Evolutionary conservation across 2,797 vertebrate genomes (phyloP), one percentile per base, ranked within the genome.

Genomic region (Eospalax fontanierii): DNA sequence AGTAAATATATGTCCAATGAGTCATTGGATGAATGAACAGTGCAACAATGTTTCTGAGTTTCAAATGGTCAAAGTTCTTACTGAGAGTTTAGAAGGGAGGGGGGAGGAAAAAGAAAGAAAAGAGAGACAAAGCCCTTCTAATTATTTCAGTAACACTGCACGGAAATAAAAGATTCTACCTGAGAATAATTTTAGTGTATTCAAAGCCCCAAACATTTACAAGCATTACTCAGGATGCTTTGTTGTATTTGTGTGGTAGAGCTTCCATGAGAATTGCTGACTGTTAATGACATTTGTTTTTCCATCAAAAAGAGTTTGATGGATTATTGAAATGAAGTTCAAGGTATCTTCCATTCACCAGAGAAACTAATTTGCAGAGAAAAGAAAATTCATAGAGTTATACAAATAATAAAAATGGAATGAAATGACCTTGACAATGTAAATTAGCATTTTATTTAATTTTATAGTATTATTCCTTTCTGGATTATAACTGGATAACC

Each of bases 211-310:
- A 92, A 80, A 81, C 16, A 16, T 50, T 57, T 33, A 2, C 66
- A 70, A 3, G n/a, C 22, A 57, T 35, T 71, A 6, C 75, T 1
- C n/a, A 68, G 3, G 10, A 82, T 59, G 93, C 65, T 78, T 88
- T 76, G 21, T 33, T 91, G 9, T 86, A 57, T 73, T 81, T 70
- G 73, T 3, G 21, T 2, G 78, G 28, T 1, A 15, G 15, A 85
- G 33, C 1, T 70, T 81, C 21, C 9, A 15, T 87, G 57, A 38
- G 8, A 92, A 43, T 73, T 8, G 76, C 1, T 78, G 70, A 87
- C 26, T 83, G 21, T 89, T 87, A 73, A 76, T 54, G 46, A 91
- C 3, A 84, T 46, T 65, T 90, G 18, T 88, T 92, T 90, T 85
- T 15, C 1, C 46, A 6, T 50, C 6, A 75, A 90, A 75, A 90